Conservation (phyloP, 2,113 vertebrate genomes). For the Antechinus stuartii region DNA sequence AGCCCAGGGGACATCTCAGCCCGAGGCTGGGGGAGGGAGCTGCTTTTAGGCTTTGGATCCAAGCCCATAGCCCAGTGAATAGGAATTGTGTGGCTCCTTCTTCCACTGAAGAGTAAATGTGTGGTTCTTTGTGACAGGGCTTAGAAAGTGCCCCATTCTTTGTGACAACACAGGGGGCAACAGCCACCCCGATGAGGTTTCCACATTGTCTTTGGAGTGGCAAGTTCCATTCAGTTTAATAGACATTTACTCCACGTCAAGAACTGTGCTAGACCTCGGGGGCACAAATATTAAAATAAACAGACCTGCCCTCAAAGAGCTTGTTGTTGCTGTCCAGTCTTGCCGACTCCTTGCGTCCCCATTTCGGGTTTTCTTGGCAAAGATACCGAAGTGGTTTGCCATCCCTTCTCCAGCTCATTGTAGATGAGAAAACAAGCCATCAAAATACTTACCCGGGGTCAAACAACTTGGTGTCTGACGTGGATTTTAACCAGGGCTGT, state of each 20-base stretch:
- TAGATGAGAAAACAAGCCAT: background rate
- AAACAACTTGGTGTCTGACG: background rate
- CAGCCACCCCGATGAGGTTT: background rate
- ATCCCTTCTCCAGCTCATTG: background rate
- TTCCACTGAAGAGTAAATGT: background rate
- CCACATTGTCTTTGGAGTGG: slow-evolving; percentile 32
- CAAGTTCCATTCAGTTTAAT: background rate
- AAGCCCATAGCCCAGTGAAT: background rate
- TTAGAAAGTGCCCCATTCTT: background rate
- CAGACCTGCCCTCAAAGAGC: background rate
- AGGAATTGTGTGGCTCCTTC: background rate
- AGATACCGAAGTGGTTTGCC: background rate
- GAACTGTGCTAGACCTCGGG: background rate
- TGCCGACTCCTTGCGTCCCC: background rate
- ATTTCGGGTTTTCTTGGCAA: background rate
- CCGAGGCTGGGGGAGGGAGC: background rate
- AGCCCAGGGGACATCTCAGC: background rate
- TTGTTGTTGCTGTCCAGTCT: background rate
- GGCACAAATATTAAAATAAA: background rate
- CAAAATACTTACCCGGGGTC: background rate
- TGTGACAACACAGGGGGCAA: background rate
- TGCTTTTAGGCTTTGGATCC: background rate
- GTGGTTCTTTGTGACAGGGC: background rate
- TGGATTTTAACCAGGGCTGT: background rate
- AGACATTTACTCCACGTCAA: background rate